Evolutionary conservation across 2,888 invertebrate genomes (phyloP), one percentile per base, ranked within the genome.

Genomic region (Sphaerophoria taeniata): DNA sequence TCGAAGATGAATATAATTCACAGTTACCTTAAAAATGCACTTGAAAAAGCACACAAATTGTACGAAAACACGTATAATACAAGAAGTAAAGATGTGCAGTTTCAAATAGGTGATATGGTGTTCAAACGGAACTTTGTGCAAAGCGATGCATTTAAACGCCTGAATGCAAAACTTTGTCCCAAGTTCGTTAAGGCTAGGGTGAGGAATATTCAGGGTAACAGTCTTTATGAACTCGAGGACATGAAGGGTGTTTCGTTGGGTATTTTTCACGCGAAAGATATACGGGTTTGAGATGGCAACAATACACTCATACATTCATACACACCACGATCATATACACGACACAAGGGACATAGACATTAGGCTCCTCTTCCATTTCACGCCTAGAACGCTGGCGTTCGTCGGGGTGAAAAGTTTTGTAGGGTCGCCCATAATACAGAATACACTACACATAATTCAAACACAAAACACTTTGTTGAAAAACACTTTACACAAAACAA

Each of bases 131-230:
- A 69, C 5, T 58, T 58, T 24, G 58, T 39, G 5, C 58, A 24
- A 5, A 58, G 58, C n/a, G 39, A 58, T 31, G 12, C 39, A 7
- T 14, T 31, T 34, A 58, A 58, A 14, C n/a, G 31, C 6, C 24
- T 58, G 0, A 58, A 53, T n/a, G 69, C 69, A 1, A 53, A 73
- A 14, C 36, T 73, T 3, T 31, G 56, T 34, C 51, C 61, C 11
- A 73, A 73, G 11, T 73, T 51, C 14, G 9, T 63, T 7, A 34
- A 53, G 34, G 45, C 36, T 4, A 49, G 7, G 16, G 14, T 49
- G 6, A 49, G 14, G 14, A 6, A 1, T n/a, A n/a, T n/a, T n/a
- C 7, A 6, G 14, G 14, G 49, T 14, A 49, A 14, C 16, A 49
- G 14, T 14, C 49, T 49, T 14, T 49, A 49, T 14, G 49, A 49